Percentiles rank a stretch among this genome's conserved stretches.
These are phyloP conservation scores for Drosophila asahinai DNA, from an alignment of 1,140 invertebrate species.

Conservation along the genomic window DNA sequence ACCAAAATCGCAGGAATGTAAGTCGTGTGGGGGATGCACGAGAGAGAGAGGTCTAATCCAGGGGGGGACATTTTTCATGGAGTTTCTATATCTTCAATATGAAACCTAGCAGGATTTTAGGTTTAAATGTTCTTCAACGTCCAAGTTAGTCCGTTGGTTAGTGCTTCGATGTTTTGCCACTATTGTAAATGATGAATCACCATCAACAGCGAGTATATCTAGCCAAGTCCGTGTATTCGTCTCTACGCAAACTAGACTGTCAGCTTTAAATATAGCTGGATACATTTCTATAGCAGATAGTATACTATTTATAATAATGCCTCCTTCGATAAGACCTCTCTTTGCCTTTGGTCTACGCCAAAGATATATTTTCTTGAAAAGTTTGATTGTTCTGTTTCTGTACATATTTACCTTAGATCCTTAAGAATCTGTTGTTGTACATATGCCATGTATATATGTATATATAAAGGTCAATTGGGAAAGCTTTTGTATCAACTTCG, in stretches of 20 bases:
- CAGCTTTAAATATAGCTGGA: too few species aligned
- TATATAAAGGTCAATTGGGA: conserved; percentile 20
- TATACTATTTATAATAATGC: too few species aligned
- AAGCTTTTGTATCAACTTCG: conserved; percentile 1
- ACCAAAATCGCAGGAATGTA: conserved; percentile 42
- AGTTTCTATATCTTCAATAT: neutral
- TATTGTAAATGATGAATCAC: too few species aligned
- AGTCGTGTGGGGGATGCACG: conserved; percentile 7
- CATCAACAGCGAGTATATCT: too few species aligned
- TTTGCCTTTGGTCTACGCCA: conserved; percentile 10
- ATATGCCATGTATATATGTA: conserved; percentile 19
- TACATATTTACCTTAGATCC: conserved; percentile 25
- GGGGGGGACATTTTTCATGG: neutral
- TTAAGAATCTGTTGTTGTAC: conserved; percentile 39
- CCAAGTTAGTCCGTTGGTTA: neutral
- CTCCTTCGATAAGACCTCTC: neutral
- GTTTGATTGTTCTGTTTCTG: conserved; percentile 17
- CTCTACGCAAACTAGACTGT: too few species aligned
- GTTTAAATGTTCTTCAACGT: neutral
- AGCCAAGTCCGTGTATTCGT: too few species aligned
- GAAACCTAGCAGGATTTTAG: too few species aligned
- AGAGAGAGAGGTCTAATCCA: neutral
- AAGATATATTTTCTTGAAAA: conserved; percentile 5
- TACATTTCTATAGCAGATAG: too few species aligned
- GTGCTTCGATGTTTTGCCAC: too few species aligned